Evolutionary conservation across 2,888 invertebrate genomes (phyloP).

Genomic region (Metellina segmentata): DNA sequence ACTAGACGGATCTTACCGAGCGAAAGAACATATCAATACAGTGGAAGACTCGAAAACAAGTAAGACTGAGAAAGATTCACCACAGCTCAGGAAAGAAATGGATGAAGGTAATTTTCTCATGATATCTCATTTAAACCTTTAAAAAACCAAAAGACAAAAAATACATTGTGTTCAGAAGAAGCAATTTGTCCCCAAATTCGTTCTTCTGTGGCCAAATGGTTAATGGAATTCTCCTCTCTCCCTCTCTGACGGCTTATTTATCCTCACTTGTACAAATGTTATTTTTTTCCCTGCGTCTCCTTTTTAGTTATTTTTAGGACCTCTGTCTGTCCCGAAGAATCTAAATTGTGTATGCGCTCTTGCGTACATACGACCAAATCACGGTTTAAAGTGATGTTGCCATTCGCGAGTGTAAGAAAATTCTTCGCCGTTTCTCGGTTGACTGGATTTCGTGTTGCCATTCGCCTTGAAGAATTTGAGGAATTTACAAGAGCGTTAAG

Average conservation of each 20-base stretch:
- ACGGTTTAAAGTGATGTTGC: constrained; percentile 67
- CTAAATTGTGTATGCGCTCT: constrained; percentile 59
- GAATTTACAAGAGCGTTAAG: constrained; percentile 53
- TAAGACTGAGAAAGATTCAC: constrained; percentile 46
- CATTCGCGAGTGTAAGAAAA: constrained; percentile 42
- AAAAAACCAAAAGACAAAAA: constrained; percentile 4
- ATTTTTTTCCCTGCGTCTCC: neutral
- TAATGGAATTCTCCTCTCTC: constrained; percentile 56
- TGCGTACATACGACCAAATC: constrained; percentile 56
- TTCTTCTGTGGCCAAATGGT: constrained; percentile 50
- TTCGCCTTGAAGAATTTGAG: constrained; percentile 51
- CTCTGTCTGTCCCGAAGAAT: constrained; percentile 37
- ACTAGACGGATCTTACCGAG: constrained; percentile 67
- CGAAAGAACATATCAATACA: constrained; percentile 74
- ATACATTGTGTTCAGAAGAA: constrained; percentile 12
- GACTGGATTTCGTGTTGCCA: constrained; percentile 62
- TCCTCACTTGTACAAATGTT: constrained; percentile 36
- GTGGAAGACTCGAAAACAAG: constrained; percentile 57
- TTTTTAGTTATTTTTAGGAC: constrained; percentile 30
- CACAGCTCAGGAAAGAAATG: constrained; percentile 64
- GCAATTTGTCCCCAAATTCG: constrained; percentile 54
- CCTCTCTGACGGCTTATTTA: constrained; percentile 43
- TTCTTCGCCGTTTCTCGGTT: constrained; percentile 49
- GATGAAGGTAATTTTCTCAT: constrained; percentile 63
- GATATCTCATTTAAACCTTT: constrained; percentile 69